A percentile compares a stretch with the other conserved stretches of the same genome.
phyloP scores from a whole-genome alignment of 2,113 vertebrate genomes.

The Neomonachus schauinslandi region DNA sequence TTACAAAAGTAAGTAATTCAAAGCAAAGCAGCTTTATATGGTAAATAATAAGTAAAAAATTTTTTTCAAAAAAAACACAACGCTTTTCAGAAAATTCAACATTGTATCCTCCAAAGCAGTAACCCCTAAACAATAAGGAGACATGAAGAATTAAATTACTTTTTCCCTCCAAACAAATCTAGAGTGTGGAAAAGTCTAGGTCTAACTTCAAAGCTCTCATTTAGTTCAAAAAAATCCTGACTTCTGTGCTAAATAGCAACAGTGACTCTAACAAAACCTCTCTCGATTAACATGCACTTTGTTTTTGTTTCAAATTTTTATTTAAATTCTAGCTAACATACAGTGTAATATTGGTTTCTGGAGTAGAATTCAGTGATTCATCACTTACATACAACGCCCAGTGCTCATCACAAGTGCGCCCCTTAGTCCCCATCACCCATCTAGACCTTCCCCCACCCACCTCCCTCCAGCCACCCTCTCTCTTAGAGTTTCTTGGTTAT shows the following conservation, averaged over 20 bases:
- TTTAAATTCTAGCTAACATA: background rate
- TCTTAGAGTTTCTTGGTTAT: no score
- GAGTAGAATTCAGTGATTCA: background rate
- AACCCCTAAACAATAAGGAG: background rate
- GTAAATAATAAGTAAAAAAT: background rate
- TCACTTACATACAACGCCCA: no score
- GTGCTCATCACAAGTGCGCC: no score
- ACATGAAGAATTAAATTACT: background rate
- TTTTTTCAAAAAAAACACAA: background rate
- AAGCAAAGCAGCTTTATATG: background rate
- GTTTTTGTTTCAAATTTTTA: background rate
- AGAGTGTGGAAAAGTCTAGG: background rate
- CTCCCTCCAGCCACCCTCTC: no score
- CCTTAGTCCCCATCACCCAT: no score
- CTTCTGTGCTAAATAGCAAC: background rate
- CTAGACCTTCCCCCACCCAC: no score
- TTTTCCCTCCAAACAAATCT: background rate
- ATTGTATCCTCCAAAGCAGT: background rate
- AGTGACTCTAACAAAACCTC: background rate
- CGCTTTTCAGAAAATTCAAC: background rate
- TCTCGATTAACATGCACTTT: background rate
- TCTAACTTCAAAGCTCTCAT: background rate
- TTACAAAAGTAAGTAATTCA: background rate
- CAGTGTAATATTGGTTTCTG: background rate
- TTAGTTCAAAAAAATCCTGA: background rate